Conservation (phyloP, 2,888 invertebrate species). For the Lepidochrysops patricia region DNA sequence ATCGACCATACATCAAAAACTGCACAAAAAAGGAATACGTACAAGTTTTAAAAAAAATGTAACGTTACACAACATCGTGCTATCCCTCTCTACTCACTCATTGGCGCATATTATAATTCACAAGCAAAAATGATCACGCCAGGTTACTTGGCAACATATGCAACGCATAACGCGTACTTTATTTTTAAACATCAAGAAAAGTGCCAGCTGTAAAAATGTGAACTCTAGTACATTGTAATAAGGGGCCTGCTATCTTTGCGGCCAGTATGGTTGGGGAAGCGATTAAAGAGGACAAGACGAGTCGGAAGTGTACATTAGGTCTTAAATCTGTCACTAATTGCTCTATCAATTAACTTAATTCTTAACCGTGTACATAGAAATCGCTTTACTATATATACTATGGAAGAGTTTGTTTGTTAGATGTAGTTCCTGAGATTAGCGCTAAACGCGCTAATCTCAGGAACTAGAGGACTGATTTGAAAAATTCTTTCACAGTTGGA, state of each 20-base stretch:
- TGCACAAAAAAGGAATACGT: background rate
- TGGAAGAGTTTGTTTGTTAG: background rate
- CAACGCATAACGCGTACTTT: conserved; percentile 4
- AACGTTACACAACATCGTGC: background rate
- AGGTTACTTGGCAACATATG: conserved; percentile 14
- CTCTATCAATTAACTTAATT: background rate
- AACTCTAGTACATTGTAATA: background rate
- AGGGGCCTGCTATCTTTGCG: background rate
- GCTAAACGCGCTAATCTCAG: no score
- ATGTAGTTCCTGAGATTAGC: no score
- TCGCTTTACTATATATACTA: background rate
- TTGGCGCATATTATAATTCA: background rate
- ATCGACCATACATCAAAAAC: background rate
- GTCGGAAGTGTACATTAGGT: conserved; percentile 1
- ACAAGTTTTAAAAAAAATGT: background rate
- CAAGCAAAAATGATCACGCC: conserved; percentile 15
- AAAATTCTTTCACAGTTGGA: no score
- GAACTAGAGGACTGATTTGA: no score
- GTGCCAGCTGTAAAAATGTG: background rate
- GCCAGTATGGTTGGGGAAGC: background rate
- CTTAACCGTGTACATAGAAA: background rate
- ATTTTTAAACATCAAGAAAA: conserved; percentile 8
- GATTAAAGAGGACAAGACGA: background rate
- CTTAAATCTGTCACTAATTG: background rate
- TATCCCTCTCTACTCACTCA: background rate